A percentile compares a stretch with the other conserved stretches of the same genome.
Evolutionary conservation across 2,888 invertebrate genomes (phyloP).

Genomic region (Caenorhabditis parvicauda): DNA sequence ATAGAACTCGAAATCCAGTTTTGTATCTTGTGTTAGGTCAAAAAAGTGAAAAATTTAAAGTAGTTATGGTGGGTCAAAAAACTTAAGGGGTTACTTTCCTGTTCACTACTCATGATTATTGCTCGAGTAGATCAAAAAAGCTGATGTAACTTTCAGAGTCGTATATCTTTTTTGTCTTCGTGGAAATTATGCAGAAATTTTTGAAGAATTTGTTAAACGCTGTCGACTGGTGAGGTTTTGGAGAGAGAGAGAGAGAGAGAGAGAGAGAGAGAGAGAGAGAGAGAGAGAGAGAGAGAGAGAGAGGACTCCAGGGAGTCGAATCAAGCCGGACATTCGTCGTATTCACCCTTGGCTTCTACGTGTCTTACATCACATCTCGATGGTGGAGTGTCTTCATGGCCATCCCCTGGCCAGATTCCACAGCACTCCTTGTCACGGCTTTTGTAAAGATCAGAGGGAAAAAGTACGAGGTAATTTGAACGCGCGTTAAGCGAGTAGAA

Average conservation of each 20-base stretch:
- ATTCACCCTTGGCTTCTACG: conserved; percentile 46
- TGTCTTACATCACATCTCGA: conserved; percentile 35
- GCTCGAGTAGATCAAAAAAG: no score
- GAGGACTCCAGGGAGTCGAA: conserved; percentile 4
- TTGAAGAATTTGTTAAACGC: conserved; percentile 19
- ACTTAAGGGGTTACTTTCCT: no score
- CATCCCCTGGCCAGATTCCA: conserved; percentile 62
- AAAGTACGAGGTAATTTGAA: conserved; percentile 3
- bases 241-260: no score
- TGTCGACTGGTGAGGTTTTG: conserved; percentile 10
- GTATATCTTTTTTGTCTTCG: no score
- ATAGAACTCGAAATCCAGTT: no score
- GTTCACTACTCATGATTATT: no score
- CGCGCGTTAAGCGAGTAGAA: no score
- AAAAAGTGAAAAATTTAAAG: no score
- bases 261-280: background rate
- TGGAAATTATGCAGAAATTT: conserved; percentile 8
- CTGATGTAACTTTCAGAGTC: no score
- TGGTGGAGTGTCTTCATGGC: conserved; percentile 62
- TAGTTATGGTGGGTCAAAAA: no score
- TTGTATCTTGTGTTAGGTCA: no score
- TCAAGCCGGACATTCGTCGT: conserved; percentile 27
- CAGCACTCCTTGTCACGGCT: conserved; percentile 30
- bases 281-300: background rate
- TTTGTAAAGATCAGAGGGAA: conserved; percentile 18